Conservation (phyloP, 2,113 vertebrate species). For the Atlantisia rogersi region DNA sequence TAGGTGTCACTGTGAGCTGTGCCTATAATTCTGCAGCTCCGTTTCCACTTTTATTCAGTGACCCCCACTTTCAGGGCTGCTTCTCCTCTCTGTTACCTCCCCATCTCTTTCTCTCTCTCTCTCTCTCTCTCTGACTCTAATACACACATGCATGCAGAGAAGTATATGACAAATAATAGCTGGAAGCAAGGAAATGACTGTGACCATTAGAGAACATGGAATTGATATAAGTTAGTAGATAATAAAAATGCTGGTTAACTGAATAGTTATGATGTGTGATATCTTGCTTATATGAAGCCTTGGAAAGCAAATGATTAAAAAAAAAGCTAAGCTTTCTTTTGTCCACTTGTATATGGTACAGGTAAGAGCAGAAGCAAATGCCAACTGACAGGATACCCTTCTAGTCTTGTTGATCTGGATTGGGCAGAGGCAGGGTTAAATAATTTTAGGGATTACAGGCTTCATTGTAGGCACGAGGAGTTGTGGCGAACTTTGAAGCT, state of each 20-base stretch:
- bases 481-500: background rate
- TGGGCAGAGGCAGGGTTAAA: background rate
- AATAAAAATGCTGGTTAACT: background rate
- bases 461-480: background rate
- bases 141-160: background rate
- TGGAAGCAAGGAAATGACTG: conserved; percentile 17
- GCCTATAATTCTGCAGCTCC: conserved; percentile 14
- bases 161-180: background rate
- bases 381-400: background rate
- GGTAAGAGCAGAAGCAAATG: background rate
- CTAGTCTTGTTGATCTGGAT: background rate
- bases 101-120: background rate
- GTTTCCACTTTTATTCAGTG: background rate
- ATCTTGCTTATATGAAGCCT: background rate
- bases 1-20: conserved; percentile 67
- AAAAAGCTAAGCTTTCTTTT: background rate
- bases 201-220: background rate
- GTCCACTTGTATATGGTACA: background rate
- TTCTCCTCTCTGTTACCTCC: background rate
- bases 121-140: background rate
- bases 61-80: background rate
- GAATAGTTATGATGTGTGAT: background rate
- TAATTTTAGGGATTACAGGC: background rate
- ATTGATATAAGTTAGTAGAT: background rate
- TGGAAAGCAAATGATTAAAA: background rate